Conservation (phyloP, 1,140 invertebrate genomes). For the Rhizoglyphus robini region DNA sequence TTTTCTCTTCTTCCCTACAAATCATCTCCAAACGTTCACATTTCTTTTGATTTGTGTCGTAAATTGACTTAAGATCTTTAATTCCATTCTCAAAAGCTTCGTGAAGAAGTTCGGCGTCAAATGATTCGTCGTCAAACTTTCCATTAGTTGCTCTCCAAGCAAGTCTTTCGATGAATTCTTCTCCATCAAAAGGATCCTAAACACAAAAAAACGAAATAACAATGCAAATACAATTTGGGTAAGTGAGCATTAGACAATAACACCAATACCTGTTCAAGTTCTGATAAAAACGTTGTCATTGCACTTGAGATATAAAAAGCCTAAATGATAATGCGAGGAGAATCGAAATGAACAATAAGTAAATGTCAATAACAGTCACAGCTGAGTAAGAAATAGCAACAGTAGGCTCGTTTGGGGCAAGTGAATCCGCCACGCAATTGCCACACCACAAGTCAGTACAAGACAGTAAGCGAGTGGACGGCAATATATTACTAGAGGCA, state of each 20-base stretch:
- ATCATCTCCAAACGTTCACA: constrained; percentile 67
- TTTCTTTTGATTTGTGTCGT: constrained; percentile 47
- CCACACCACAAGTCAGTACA: no score
- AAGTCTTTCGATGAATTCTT: constrained; percentile 91
- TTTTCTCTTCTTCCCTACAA: constrained; percentile 70
- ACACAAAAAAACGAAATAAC: no score
- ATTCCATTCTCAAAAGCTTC: constrained; percentile 84
- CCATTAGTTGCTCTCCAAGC: constrained; percentile 81
- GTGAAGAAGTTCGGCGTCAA: constrained; percentile 47
- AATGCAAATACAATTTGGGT: no score
- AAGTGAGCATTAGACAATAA: background rate
- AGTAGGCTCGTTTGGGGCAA: no score
- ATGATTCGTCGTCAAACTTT: constrained; percentile 43
- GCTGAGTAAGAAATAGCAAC: no score
- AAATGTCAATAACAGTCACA: no score
- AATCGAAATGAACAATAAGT: no score
- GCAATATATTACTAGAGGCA: no score
- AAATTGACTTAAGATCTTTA: constrained; percentile 34
- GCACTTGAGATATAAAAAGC: no score
- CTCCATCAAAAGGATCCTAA: constrained; percentile 84
- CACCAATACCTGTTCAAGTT: constrained; percentile 14
- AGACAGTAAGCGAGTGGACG: no score
- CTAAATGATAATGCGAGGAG: background rate
- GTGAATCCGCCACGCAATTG: no score
- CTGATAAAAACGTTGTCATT: constrained; percentile 12